These are phyloP conservation scores for Phasia obesa DNA, from an alignment of 2,888 invertebrate species.

Conservation along the genomic window DNA sequence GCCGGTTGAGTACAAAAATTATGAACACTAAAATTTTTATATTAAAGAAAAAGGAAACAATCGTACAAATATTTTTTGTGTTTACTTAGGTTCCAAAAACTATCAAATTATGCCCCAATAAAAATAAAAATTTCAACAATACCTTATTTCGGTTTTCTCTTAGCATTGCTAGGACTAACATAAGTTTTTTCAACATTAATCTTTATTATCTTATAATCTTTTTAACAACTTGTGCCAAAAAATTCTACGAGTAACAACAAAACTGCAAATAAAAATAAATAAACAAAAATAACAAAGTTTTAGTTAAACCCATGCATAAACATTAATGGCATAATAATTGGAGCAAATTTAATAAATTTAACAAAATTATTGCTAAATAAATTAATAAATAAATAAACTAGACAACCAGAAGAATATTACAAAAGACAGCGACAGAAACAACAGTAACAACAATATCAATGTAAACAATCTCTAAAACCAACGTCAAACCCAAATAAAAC, in stretches of 20 bases:
- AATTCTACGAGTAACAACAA: slow-evolving; percentile 1
- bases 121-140: too few relatives aligned
- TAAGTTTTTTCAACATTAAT: too few relatives aligned
- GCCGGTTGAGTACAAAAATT: too few relatives aligned
- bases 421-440: neutral
- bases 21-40: too few relatives aligned
- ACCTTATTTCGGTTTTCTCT: too few relatives aligned
- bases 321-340: slow-evolving; percentile 37
- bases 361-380: slow-evolving; percentile 51
- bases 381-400: slow-evolving; percentile 52
- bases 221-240: slow-evolving; percentile 36
- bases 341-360: slow-evolving; percentile 58
- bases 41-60: too few relatives aligned
- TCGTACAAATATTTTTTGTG: too few relatives aligned
- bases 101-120: too few relatives aligned
- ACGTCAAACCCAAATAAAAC: slow-evolving; percentile 33
- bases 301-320: slow-evolving; percentile 4
- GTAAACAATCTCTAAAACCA: slow-evolving; percentile 1
- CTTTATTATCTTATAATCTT: too few relatives aligned
- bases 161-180: too few relatives aligned
- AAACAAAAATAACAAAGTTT: slow-evolving; percentile 17
- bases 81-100: too few relatives aligned
- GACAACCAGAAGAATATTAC: slow-evolving; percentile 48
- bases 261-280: too few relatives aligned
- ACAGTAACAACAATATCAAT: neutral